Percentiles rank a stretch among this genome's conserved stretches.
Evolutionary conservation across 1,140 invertebrate species (phyloP).

Genomic region (Zeugodacus cucurbitae): DNA sequence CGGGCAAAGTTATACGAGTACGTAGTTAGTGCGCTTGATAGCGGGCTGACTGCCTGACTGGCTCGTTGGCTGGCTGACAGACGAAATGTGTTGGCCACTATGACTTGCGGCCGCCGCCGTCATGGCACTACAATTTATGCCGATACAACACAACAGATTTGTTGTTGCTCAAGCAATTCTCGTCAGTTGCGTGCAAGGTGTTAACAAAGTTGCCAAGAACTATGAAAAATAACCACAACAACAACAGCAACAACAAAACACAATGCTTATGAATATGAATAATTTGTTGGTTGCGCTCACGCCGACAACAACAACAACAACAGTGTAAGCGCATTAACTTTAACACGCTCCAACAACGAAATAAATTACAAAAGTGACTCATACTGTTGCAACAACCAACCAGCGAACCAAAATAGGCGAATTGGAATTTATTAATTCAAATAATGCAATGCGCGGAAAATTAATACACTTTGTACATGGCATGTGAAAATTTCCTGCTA

Average conservation of each 20-base stretch:
- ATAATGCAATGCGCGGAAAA: conserved; percentile 17
- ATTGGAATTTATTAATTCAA: conserved; percentile 12
- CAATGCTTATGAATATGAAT: not conserved
- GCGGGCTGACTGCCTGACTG: not conserved
- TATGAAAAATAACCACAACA: not conserved
- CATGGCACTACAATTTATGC: not conserved
- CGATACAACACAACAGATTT: not conserved
- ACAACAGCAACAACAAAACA: not conserved
- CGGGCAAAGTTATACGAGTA: not conserved
- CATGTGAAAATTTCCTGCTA: conserved; percentile 16
- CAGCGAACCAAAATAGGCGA: not conserved
- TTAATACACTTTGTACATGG: conserved; percentile 4
- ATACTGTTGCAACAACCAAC: not conserved
- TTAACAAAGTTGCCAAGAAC: conserved; percentile 10
- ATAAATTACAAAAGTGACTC: not conserved
- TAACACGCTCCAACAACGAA: not conserved
- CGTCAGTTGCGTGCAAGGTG: conserved; percentile 20
- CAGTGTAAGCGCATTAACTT: not conserved
- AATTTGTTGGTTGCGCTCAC: not conserved
- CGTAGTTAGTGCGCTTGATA: not conserved
- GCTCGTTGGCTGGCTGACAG: not conserved
- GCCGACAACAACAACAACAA: conserved; percentile 5
- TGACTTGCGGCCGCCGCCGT: conserved; percentile 22
- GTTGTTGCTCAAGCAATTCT: not conserved
- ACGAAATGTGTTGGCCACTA: not conserved